phyloP scores from a whole-genome alignment of 2,888 invertebrate genomes.

The Oscheius sp. region DNA sequence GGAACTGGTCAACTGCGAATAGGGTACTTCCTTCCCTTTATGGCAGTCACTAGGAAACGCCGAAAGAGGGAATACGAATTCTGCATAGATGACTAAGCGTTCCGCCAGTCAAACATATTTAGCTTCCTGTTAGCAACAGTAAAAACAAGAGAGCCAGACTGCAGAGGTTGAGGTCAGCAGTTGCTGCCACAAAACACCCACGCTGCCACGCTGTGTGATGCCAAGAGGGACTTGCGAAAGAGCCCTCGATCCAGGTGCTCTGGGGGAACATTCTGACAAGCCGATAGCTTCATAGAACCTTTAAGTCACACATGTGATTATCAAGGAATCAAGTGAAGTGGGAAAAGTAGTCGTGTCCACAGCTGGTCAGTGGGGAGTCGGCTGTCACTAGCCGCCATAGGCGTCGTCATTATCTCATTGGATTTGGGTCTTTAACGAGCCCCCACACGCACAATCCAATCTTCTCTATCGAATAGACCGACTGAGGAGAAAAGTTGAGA shows the following conservation, averaged over 20 bases:
- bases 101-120: too few species aligned
- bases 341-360: not conserved
- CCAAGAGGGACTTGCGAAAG: slow-evolving; percentile 22
- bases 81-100: too few species aligned
- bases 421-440: slow-evolving; percentile 26
- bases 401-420: slow-evolving; percentile 35
- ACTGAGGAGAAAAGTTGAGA: not conserved
- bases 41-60: too few species aligned
- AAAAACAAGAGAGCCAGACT: not conserved
- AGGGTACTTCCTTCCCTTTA: too few species aligned
- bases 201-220: slow-evolving; percentile 36
- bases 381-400: slow-evolving; percentile 23
- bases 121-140: too few species aligned
- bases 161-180: slow-evolving; percentile 29
- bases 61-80: too few species aligned
- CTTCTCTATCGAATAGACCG: slow-evolving; percentile 14
- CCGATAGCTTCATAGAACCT: not conserved
- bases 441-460: slow-evolving; percentile 26
- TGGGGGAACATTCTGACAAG: not conserved
- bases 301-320: not conserved
- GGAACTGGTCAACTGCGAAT: too few species aligned
- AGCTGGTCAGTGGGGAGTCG: slow-evolving; percentile 17
- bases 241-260: slow-evolving; percentile 10
- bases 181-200: slow-evolving; percentile 37
- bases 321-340: not conserved